Evolutionary conservation across 2,888 invertebrate genomes (phyloP).

Genomic region (Erpobdella octoculata): DNA sequence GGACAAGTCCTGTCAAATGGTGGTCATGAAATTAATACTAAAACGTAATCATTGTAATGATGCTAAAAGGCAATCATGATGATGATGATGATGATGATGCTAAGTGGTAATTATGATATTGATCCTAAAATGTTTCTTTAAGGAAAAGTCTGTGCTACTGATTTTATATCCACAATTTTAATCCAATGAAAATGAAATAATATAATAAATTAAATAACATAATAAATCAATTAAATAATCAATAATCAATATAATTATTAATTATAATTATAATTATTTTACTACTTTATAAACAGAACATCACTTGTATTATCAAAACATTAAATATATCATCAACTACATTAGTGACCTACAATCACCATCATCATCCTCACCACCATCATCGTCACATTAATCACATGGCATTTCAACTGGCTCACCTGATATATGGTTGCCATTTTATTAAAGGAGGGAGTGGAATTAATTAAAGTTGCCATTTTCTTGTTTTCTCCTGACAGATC

Average conservation of each 20-base stretch:
- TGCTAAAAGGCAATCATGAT: background rate
- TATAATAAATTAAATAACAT: no score
- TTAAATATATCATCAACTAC: background rate
- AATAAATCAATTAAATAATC: no score
- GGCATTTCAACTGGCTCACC: background rate
- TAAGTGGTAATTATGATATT: background rate
- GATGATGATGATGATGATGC: background rate
- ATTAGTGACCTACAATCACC: background rate
- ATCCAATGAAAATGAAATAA: no score
- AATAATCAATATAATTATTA: no score
- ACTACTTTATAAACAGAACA: background rate
- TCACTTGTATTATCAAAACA: background rate
- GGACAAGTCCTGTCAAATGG: conserved; percentile 46
- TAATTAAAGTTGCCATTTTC: background rate
- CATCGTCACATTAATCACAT: background rate
- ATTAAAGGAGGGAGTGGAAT: background rate
- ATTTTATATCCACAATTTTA: background rate
- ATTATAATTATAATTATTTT: background rate
- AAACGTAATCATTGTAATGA: conserved; percentile 18
- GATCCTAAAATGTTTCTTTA: no score
- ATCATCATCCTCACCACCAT: background rate
- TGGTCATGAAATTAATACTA: conserved; percentile 19
- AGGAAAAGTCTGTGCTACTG: no score
- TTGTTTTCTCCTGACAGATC: background rate
- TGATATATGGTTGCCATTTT: background rate